Base-by-base conservation (phyloP, 2,888 invertebrate species). In the Acronicta leporina region DNA sequence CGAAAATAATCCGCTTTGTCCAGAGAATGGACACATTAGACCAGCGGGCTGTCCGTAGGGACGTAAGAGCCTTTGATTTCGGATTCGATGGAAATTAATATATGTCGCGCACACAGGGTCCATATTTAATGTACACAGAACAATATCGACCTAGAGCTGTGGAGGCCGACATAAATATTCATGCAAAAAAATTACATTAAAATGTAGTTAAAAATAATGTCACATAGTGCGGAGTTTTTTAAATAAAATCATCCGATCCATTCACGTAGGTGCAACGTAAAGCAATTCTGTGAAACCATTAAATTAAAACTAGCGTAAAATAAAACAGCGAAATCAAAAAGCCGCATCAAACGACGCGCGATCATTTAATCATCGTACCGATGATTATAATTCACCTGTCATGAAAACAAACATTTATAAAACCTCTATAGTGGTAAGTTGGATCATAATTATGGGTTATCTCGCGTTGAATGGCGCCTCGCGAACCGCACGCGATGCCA, bases 1-100 rank as follows among this genome's bases (percentile, higher is more conserved):
- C 73, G 84, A 83, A 84, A 82, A 87, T 94, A 94, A 94, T 93
- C 94, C 93, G 85, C 94, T 93, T 94, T 93, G 89, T 90, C 88
- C 90, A 81, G 75, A 79, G 84, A 87, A 89, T 87, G 87, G 89
- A 77, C 84, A 87, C 89, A 90, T 91, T 91, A 91, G 85, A 78
- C 80, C 82, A 80, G 77, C 79, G 82, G 71, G 72, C 71, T 49
- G 83, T 85, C 92, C 90, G 77, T 54, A 54, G 91, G 92, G 93
- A 92, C 80, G 30, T 54, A 61, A 76, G 72, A 84, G 79, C 89
- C 93, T 94, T 94, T 94, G 94, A 93, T 92, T 92, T 86, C 74
- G 83, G 87, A 89, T 91, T 88, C 88, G 90, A 91, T 89, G 88
- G 78, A 91, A 90, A 93, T 92, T 91, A 92, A 92, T 91, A 91